Evolutionary conservation across 2,113 vertebrate species (phyloP), one percentile per base, ranked within the genome.

Genomic region (Coptodon rendalli): DNA sequence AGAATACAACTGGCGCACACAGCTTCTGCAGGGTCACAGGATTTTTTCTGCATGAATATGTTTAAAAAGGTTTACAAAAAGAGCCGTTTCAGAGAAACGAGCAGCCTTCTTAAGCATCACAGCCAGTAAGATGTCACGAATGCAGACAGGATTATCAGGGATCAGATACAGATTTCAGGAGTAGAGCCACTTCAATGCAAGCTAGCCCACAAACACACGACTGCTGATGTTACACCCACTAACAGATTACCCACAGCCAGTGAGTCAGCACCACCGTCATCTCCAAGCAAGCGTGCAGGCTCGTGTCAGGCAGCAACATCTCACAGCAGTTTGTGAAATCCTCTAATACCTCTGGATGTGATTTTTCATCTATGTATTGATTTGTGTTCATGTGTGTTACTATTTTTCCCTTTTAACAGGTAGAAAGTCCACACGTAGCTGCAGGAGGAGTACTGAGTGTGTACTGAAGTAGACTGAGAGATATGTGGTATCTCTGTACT

Each of bases 1-100:
- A 34, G 31, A 11, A 0, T 16, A 59, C 14, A 59, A 31, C 9
- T 63, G 5, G 2, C 1, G 0, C 9, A 2, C 16, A 10, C 16
- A 11, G 31, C 17, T 4, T 3, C 9, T 63, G 9, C 16, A 31
- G 59, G 1, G 9, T 36, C 59, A n/a, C 59, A 19, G 27, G 56
- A 31, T 59, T 31, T 31, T 34, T 19, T n/a, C 31, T 63, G 59
- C 59, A 57, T 7, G 54, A 57, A 34, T 34, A 11, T 36, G 16
- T 63, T 63, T 63, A 3, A 6, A 17, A 11, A 63, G 4, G 59
- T 36, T n/a, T 36, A 36, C 9, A 36, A 11, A 63, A 19, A 36
- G 13, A 16, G 3, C 9, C 4, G 0, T 63, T 63, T 63, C 31
- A 66, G 17, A 9, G 31, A 66, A 36, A 11, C 2, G 2, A 36